phyloP scores from a whole-genome alignment of 2,113 vertebrate species.

The Thunnus maccoyii region DNA sequence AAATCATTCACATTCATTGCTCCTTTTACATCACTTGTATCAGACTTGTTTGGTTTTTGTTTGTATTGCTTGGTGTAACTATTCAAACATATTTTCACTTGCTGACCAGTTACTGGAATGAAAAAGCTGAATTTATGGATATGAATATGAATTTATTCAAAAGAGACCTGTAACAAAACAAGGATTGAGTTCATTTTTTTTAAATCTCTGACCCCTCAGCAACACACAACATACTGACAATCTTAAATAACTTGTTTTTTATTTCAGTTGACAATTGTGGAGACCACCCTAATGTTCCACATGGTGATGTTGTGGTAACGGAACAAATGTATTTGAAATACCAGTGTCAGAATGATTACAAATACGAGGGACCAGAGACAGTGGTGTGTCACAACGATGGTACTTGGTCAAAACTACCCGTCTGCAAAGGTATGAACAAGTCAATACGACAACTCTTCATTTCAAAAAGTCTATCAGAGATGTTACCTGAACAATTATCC shows the following conservation, averaged over 20 bases:
- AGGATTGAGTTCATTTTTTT: no score
- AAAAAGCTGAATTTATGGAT: not conserved
- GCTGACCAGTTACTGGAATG: not conserved
- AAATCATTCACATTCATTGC: not conserved
- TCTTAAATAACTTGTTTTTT: not conserved
- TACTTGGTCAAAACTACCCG: not conserved
- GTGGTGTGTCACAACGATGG: not conserved
- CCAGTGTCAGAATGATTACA: not conserved
- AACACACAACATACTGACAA: not conserved
- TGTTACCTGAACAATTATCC: not conserved
- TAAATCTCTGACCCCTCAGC: no score
- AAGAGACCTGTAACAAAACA: not conserved
- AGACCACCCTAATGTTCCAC: not conserved
- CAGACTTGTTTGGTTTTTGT: not conserved
- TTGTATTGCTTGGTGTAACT: not conserved
- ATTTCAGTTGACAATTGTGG: conserved; percentile 2
- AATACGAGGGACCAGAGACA: not conserved
- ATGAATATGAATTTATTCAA: no score
- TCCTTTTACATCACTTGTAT: not conserved
- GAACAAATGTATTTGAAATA: not conserved
- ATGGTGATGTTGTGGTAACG: not conserved
- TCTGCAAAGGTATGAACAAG: conserved; percentile 11
- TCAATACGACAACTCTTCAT: not conserved
- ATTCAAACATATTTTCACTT: not conserved
- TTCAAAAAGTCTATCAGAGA: not conserved